These are phyloP conservation scores for Teleiodes luculella DNA, from an alignment of 2,888 invertebrate genomes.

Conservation along the genomic window DNA sequence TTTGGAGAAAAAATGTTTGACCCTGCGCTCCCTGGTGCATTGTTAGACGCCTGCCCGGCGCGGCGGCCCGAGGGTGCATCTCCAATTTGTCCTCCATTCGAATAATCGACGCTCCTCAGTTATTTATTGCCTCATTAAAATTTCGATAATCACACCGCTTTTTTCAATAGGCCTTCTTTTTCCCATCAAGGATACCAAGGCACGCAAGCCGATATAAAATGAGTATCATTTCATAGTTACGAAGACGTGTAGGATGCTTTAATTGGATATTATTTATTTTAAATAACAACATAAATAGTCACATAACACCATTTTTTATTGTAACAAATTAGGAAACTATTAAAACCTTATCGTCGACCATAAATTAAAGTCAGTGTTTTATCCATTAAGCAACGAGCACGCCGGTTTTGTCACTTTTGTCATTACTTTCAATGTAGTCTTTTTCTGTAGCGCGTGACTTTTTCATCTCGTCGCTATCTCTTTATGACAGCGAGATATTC, in stretches of 20 bases:
- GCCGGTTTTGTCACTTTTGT: slow-evolving; percentile 11
- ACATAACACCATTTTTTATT: slow-evolving; percentile 40
- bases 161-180: slow-evolving; percentile 26
- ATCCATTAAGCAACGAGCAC: not conserved
- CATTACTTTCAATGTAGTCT: slow-evolving; percentile 6
- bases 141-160: slow-evolving; percentile 61
- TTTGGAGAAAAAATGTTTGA: slow-evolving; percentile 66
- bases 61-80: slow-evolving; percentile 52
- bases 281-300: slow-evolving; percentile 39
- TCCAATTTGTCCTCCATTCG: slow-evolving; percentile 70
- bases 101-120: slow-evolving; percentile 60
- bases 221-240: slow-evolving; percentile 36
- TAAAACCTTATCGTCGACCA: slow-evolving; percentile 22
- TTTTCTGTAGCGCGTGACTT: slow-evolving; percentile 11
- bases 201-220: slow-evolving; percentile 24
- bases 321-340: slow-evolving; percentile 43
- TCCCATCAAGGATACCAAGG: slow-evolving; percentile 19
- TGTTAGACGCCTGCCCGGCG: slow-evolving; percentile 42
- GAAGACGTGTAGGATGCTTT: slow-evolving; percentile 54
- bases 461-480: slow-evolving; percentile 9
- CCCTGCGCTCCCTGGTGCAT: slow-evolving; percentile 52
- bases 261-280: slow-evolving; percentile 57
- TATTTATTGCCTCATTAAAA: slow-evolving; percentile 74
- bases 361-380: slow-evolving; percentile 11
- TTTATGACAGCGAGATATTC: slow-evolving; percentile 11